These are phyloP conservation scores for Gadus macrocephalus DNA, from an alignment of 2,113 vertebrate species.

Conservation along the genomic window DNA sequence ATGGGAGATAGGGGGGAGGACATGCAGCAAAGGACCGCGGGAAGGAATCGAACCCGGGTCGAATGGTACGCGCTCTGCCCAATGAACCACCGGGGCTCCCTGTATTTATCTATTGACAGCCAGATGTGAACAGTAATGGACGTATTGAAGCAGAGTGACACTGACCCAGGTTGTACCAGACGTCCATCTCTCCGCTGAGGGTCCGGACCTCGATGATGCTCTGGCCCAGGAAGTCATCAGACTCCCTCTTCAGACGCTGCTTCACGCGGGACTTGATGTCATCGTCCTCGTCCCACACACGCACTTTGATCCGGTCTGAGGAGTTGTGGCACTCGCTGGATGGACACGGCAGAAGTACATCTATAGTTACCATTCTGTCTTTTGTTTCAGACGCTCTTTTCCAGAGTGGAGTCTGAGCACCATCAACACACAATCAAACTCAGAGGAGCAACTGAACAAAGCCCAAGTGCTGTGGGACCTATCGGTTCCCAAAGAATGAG, in stretches of 20 bases:
- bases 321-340: slow-evolving; percentile 98
- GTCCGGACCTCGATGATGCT: slow-evolving; percentile 98
- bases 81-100: too few relatives aligned
- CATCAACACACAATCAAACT: too few relatives aligned
- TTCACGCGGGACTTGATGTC: slow-evolving; percentile 98
- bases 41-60: too few relatives aligned
- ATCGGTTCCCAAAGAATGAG: too few relatives aligned
- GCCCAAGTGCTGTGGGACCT: too few relatives aligned
- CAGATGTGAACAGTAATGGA: too few relatives aligned
- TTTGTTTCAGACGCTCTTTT: not conserved
- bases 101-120: too few relatives aligned
- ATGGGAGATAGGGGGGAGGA: too few relatives aligned
- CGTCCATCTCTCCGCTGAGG: slow-evolving; percentile 96
- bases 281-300: slow-evolving; percentile 98
- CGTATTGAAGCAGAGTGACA: not conserved
- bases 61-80: too few relatives aligned
- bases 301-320: slow-evolving; percentile 96
- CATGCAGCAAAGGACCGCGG: too few relatives aligned
- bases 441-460: too few relatives aligned
- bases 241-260: slow-evolving; percentile 94
- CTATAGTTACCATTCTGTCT: not conserved
- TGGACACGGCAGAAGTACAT: not conserved
- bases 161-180: slow-evolving; percentile 98
- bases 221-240: slow-evolving; percentile 95
- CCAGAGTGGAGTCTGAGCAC: not conserved